phyloP scores from a whole-genome alignment of 35 echinoderm and acorn worm genomes.

The Ophiothrix spiculata region DNA sequence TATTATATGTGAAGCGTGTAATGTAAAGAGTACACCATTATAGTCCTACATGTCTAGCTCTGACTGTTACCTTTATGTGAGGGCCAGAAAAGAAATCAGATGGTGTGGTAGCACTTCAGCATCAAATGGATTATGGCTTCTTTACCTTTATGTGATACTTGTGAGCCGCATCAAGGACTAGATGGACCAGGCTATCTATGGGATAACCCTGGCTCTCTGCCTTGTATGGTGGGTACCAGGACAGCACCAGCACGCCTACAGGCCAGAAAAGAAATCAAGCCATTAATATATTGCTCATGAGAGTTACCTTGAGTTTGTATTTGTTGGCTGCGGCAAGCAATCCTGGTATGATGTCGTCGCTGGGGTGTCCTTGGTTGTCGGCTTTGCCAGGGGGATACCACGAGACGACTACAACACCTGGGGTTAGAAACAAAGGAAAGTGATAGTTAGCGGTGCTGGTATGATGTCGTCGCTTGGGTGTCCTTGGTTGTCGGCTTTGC shows the following conservation, averaged over 20 bases:
- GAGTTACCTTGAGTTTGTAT: conserved; percentile 75
- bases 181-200: conserved; percentile 58
- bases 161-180: conserved; percentile 63
- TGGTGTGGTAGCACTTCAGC: no score
- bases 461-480: conserved; percentile 75
- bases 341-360: conserved; percentile 54
- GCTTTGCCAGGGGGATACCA: conserved; percentile 70
- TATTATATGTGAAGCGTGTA: no score
- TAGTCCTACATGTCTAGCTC: no score
- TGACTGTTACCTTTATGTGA: no score
- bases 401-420: no score
- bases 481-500: conserved; percentile 60
- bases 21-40: no score
- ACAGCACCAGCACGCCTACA: conserved; percentile 83
- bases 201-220: conserved; percentile 69
- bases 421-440: no score
- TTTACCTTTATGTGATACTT: conserved; percentile 80
- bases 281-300: neutral
- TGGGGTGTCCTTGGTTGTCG: conserved; percentile 66
- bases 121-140: no score
- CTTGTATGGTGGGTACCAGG: conserved; percentile 80
- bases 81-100: no score
- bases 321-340: conserved; percentile 65
- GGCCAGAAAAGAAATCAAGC: neutral
- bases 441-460: no score